Percentiles rank a stretch among this genome's conserved stretches.
These are phyloP conservation scores for Pungitius pungitius DNA, from an alignment of 2,113 vertebrate species.

Conservation along the genomic window DNA sequence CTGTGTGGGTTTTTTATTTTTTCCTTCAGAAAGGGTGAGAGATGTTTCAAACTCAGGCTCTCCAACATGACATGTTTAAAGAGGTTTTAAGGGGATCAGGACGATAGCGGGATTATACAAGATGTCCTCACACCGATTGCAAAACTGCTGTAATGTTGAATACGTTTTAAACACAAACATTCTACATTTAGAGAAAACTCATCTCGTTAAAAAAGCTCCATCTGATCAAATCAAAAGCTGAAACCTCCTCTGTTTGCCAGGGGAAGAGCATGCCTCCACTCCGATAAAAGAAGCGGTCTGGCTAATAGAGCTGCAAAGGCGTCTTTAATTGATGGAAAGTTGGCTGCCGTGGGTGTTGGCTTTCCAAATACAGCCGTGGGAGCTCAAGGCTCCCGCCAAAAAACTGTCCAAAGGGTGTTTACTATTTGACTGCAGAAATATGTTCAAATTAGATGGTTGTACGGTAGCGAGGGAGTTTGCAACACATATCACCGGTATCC, in stretches of 20 bases:
- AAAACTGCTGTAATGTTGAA: background rate
- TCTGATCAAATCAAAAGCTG: background rate
- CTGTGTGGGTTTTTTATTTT: background rate
- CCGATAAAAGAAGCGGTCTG: background rate
- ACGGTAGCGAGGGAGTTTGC: no score
- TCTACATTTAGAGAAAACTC: background rate
- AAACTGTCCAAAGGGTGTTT: background rate
- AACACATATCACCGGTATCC: no score
- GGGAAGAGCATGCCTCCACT: background rate
- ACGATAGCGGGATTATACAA: no score
- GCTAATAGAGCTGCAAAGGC: background rate
- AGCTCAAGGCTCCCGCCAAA: background rate
- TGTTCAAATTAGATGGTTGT: no score
- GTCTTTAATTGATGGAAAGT: background rate
- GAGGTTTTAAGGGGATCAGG: background rate
- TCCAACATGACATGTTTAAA: background rate
- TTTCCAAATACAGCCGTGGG: background rate
- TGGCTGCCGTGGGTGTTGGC: background rate
- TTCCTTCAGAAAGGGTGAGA: background rate
- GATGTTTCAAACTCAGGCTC: constrained; percentile 13
- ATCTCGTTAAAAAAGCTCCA: background rate
- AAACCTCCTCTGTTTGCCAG: no score
- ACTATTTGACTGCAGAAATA: no score
- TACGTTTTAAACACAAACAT: background rate
- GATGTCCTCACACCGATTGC: no score